A percentile compares a stretch with the other conserved stretches of the same genome.
These are phyloP conservation scores for Cantharis lateralis DNA, from an alignment of 2,888 invertebrate genomes.

Conservation along the genomic window DNA sequence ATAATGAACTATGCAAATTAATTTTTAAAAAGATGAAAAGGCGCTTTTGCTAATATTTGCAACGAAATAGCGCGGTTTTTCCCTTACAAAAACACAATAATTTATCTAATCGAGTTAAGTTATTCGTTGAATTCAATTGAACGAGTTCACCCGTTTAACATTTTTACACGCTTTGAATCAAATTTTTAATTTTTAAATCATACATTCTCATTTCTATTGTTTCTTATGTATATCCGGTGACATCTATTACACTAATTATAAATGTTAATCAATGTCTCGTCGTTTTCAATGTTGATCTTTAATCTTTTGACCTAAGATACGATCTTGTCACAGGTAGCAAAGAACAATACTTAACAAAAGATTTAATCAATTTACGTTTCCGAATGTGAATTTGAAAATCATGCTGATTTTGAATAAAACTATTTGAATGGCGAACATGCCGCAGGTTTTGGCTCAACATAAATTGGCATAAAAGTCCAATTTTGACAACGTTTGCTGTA, in stretches of 20 bases:
- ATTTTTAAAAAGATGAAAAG: not conserved
- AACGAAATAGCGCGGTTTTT: not conserved
- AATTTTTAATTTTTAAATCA: constrained; percentile 20
- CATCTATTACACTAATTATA: constrained; percentile 44
- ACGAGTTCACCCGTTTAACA: constrained; percentile 6
- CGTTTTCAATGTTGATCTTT: constrained; percentile 44
- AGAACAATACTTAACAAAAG: constrained; percentile 15
- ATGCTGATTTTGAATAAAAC: constrained; percentile 16
- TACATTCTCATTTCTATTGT: constrained; percentile 33
- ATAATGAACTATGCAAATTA: not conserved
- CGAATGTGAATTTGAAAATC: constrained; percentile 22
- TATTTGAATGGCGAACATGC: not conserved
- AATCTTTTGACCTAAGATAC: constrained; percentile 49
- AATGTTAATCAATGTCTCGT: constrained; percentile 43
- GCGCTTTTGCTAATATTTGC: not conserved
- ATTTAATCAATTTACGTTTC: constrained; percentile 8
- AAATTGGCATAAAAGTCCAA: not conserved
- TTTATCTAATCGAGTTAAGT: not conserved
- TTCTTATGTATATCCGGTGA: constrained; percentile 43
- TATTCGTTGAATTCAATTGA: constrained; percentile 5
- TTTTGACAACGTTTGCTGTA: not conserved
- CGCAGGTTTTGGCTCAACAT: not conserved
- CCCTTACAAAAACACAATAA: not conserved
- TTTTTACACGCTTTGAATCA: not conserved
- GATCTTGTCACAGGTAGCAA: constrained; percentile 32